A percentile compares a stretch with the other conserved stretches of the same genome.
Conservation (phyloP, 2,888 invertebrate species). For the Hylaea fasciaria region DNA sequence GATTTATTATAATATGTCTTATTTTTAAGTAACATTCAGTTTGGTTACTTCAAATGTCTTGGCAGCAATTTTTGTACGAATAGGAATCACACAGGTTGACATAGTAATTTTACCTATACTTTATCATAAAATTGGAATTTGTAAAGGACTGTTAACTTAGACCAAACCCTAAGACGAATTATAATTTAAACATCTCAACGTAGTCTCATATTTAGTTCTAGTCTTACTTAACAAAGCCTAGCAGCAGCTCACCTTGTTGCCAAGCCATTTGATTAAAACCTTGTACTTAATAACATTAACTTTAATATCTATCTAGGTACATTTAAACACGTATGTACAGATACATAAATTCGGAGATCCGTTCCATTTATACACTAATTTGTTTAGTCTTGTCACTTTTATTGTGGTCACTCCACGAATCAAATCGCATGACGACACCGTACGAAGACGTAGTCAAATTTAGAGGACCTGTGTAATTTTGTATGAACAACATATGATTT, state of each 20-base stretch:
- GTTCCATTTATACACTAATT: slow-evolving; percentile 29
- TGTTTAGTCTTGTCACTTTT: slow-evolving; percentile 30
- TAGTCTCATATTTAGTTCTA: no score
- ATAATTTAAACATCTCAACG: no score
- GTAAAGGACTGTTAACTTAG: no score
- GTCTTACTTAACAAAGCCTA: no score
- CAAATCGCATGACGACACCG: slow-evolving; percentile 1
- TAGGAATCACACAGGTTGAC: background rate
- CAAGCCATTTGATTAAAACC: slow-evolving; percentile 22
- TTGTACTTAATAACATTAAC: slow-evolving; percentile 16
- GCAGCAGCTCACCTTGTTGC: slow-evolving; percentile 12
- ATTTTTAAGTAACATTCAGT: slow-evolving; percentile 24
- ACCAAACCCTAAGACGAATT: no score
- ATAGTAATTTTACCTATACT: background rate
- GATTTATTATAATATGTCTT: slow-evolving; percentile 1
- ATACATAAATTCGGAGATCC: slow-evolving; percentile 44
- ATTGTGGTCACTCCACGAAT: slow-evolving; percentile 7
- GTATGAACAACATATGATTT: background rate
- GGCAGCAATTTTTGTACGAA: slow-evolving; percentile 6
- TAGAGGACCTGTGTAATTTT: slow-evolving; percentile 5
- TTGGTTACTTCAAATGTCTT: slow-evolving; percentile 21
- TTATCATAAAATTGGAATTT: no score
- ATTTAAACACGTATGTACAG: slow-evolving; percentile 38
- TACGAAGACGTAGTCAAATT: slow-evolving; percentile 1
- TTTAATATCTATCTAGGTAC: slow-evolving; percentile 29